Percentiles rank a stretch among this genome's conserved stretches.
Conservation (phyloP, 2,797 vertebrate species). For the Benthosema pterotum region DNA sequence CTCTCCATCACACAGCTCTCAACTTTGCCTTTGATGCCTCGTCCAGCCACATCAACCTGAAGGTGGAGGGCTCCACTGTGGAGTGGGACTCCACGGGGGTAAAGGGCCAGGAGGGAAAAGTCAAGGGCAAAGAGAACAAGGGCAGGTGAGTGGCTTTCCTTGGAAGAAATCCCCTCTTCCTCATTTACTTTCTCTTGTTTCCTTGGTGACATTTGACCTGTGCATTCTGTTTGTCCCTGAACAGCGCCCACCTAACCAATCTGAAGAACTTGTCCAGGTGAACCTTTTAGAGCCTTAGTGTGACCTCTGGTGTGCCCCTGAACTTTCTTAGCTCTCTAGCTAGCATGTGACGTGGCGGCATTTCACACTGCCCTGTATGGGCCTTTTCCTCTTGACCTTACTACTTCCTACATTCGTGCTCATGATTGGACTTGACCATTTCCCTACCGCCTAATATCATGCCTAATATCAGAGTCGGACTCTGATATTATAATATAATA, state of each 20-base stretch:
- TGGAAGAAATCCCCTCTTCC: background rate
- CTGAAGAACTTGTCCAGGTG: conserved; percentile 89
- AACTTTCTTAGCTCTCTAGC: no score
- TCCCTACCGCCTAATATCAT: no score
- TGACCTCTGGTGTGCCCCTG: conserved; percentile 47
- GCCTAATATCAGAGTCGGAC: no score
- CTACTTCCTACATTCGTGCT: no score
- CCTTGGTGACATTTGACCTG: background rate
- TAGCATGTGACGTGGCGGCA: no score
- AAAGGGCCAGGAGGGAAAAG: conserved; percentile 88
- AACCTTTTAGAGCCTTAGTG: conserved; percentile 69
- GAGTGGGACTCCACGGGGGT: conserved; percentile 93
- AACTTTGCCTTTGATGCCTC: conserved; percentile 87
- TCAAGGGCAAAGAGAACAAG: conserved; percentile 91
- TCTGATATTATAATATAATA: no score
- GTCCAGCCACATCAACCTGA: conserved; percentile 90
- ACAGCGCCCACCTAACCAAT: conserved; percentile 85
- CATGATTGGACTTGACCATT: no score
- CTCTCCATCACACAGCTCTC: conserved; percentile 75
- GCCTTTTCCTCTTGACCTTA: no score
- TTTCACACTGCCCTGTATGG: no score
- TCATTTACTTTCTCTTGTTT: background rate
- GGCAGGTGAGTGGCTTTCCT: conserved; percentile 80
- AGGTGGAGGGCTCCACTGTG: conserved; percentile 86
- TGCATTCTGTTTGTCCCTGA: conserved; percentile 39